Conservation (phyloP, 92 coral and sea anemone genomes). For the Palythoa grandiflora region DNA sequence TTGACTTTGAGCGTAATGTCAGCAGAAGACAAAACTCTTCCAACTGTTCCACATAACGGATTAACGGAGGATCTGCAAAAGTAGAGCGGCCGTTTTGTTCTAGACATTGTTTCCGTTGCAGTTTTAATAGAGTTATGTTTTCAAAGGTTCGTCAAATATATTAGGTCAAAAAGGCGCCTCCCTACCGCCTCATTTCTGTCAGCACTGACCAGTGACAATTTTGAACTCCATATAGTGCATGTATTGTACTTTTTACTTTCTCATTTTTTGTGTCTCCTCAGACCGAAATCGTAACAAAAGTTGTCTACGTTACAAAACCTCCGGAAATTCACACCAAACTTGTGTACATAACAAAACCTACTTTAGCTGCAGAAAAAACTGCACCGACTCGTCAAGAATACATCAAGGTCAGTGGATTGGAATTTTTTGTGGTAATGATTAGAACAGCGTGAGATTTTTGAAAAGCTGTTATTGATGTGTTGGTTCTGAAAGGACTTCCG, state of each 20-base stretch:
- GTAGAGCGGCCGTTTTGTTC: too few species aligned
- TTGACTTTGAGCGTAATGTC: neutral
- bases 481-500: too few species aligned
- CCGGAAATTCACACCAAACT: conserved; percentile 33
- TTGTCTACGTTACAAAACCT: conserved; percentile 22
- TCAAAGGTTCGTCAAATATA: too few species aligned
- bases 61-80: too few species aligned
- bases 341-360: conserved; percentile 30
- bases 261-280: neutral
- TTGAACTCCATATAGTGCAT: neutral
- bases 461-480: neutral
- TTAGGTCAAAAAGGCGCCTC: too few species aligned
- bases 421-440: neutral
- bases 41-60: too few species aligned
- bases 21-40: too few species aligned
- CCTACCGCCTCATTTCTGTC: too few species aligned
- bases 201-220: neutral
- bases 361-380: neutral
- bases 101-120: too few species aligned
- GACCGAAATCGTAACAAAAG: conserved; percentile 27
- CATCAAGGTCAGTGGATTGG: conserved; percentile 2
- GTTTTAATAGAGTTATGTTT: too few species aligned
- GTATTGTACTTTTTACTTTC: neutral
- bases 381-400: neutral
- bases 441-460: neutral